Evolutionary conservation across 2,797 vertebrate species (phyloP).

Genomic region (Sylvia borin): DNA sequence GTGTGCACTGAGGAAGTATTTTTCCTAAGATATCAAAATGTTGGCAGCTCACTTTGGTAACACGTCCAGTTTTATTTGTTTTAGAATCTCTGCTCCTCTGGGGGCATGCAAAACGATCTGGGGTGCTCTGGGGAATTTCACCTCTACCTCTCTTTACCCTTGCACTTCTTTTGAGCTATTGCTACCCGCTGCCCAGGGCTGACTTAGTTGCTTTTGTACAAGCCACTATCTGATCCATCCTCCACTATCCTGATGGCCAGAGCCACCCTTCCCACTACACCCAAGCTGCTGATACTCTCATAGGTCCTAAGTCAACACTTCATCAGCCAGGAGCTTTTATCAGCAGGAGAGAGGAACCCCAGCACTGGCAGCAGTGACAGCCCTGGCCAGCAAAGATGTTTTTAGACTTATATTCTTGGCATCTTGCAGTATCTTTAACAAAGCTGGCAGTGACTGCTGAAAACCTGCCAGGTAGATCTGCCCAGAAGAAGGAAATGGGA

Average conservation of each 20-base stretch:
- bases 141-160: background rate
- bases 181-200: background rate
- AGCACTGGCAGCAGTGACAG: background rate
- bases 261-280: background rate
- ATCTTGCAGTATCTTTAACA: background rate
- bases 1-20: background rate
- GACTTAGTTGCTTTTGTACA: background rate
- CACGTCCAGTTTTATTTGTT: background rate
- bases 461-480: conserved; percentile 20
- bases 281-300: background rate
- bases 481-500: conserved; percentile 11
- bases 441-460: background rate
- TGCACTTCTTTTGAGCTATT: background rate
- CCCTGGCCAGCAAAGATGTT: background rate
- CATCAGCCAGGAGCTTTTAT: background rate
- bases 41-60: background rate
- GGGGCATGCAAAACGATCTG: background rate
- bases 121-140: background rate
- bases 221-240: background rate
- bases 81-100: background rate
- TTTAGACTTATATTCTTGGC: background rate
- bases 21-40: background rate
- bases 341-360: background rate
- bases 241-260: background rate
- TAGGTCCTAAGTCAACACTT: background rate